Evolutionary conservation across 2,888 invertebrate species (phyloP).

Genomic region (Platycheirus rosarum): DNA sequence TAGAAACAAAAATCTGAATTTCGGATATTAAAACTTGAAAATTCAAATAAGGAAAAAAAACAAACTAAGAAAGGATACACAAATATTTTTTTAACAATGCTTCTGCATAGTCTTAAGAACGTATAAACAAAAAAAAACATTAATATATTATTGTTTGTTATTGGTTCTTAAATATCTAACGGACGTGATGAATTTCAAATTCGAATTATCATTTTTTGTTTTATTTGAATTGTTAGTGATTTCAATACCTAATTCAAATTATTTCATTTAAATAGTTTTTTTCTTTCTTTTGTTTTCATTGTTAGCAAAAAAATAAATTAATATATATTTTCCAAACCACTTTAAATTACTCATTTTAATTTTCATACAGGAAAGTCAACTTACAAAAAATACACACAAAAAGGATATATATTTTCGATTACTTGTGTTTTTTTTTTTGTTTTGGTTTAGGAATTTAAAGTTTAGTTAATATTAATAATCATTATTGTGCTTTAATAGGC

Average conservation of each 20-base stretch:
- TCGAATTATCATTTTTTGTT: slow-evolving; percentile 54
- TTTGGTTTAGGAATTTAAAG: slow-evolving; percentile 40
- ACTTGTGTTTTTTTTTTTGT: slow-evolving; percentile 34
- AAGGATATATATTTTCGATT: slow-evolving; percentile 17
- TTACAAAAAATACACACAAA: slow-evolving; percentile 1
- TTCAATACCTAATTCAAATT: slow-evolving; percentile 29
- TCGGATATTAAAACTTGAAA: too few species aligned
- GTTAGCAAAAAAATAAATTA: too few species aligned
- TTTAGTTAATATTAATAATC: slow-evolving; percentile 10
- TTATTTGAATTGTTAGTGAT: background rate
- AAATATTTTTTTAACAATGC: background rate
- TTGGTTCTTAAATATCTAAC: slow-evolving; percentile 67
- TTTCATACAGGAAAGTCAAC: slow-evolving; percentile 10
- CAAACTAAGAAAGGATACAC: background rate
- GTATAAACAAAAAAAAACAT: too few species aligned
- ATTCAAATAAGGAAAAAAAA: too few species aligned
- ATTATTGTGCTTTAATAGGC: slow-evolving; percentile 62
- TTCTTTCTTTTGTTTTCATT: too few species aligned
- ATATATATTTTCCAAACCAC: slow-evolving; percentile 5
- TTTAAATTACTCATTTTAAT: slow-evolving; percentile 24
- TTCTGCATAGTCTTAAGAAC: too few species aligned
- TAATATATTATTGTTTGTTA: slow-evolving; percentile 23
- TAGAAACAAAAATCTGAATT: too few species aligned
- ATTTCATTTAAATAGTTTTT: slow-evolving; percentile 13
- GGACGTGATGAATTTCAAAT: slow-evolving; percentile 74